Evolutionary conservation across 2,888 invertebrate species (phyloP).

Genomic region (Hirudinaria manillensis): DNA sequence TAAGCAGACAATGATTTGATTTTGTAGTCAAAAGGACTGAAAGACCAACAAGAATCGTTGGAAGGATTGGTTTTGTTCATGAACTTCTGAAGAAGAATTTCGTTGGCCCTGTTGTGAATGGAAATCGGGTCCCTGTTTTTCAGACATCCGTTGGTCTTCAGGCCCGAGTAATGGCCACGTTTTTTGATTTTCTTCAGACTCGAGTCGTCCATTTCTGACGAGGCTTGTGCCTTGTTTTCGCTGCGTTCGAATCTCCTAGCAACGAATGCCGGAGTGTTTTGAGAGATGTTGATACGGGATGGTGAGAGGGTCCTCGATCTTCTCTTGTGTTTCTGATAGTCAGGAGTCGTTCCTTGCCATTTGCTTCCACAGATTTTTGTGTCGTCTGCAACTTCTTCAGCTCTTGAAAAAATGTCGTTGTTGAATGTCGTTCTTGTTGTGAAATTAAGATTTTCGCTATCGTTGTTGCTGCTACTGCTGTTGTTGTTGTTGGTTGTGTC

Average conservation of each 20-base stretch:
- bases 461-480: neutral
- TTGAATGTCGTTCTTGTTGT: neutral
- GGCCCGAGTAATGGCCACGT: neutral
- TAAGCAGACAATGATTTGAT: neutral
- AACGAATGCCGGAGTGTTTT: neutral
- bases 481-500: constrained; percentile 14
- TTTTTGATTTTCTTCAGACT: neutral
- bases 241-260: neutral
- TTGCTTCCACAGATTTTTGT: neutral
- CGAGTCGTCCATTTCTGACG: neutral
- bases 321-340: neutral
- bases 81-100: neutral
- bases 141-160: neutral
- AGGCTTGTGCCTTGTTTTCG: neutral
- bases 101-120: neutral
- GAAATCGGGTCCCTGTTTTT: neutral
- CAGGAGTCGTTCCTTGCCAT: neutral
- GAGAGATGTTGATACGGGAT: neutral
- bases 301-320: constrained; percentile 6
- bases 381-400: no score
- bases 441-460: neutral
- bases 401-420: neutral
- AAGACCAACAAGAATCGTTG: neutral
- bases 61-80: neutral
- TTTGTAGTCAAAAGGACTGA: constrained; percentile 1